A percentile compares a stretch with the other conserved stretches of the same genome.
These are phyloP conservation scores for Ypsolopha sequella DNA, from an alignment of 2,888 invertebrate genomes.

Conservation along the genomic window DNA sequence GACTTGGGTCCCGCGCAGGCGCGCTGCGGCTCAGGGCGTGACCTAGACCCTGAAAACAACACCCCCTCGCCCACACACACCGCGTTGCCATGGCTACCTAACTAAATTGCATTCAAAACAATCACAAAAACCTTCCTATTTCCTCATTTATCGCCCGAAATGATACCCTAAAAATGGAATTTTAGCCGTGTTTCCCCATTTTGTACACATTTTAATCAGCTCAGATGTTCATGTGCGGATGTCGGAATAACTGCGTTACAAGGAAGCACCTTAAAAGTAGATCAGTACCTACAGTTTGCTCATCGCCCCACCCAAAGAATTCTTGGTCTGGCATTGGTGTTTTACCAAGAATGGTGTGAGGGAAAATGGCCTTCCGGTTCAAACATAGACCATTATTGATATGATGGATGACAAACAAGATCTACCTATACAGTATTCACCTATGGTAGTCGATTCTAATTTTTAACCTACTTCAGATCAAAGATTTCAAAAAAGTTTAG, in stretches of 20 bases:
- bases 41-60: slow-evolving; percentile 69
- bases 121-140: slow-evolving; percentile 9
- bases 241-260: slow-evolving; percentile 15
- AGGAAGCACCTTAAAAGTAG: slow-evolving; percentile 30
- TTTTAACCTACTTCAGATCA: too few species aligned
- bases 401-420: background rate
- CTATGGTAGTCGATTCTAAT: too few species aligned
- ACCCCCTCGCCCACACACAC: slow-evolving; percentile 56
- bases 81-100: slow-evolving; percentile 44
- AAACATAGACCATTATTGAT: slow-evolving; percentile 27
- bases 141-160: too few species aligned
- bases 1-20: slow-evolving; percentile 46
- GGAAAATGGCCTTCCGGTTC: slow-evolving; percentile 27
- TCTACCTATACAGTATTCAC: too few species aligned
- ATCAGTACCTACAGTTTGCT: slow-evolving; percentile 26
- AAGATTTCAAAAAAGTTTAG: too few species aligned
- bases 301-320: slow-evolving; percentile 43
- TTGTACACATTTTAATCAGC: too few species aligned
- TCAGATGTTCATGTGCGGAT: too few species aligned
- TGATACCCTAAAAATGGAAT: too few species aligned
- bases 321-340: slow-evolving; percentile 45
- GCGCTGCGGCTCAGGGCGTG: slow-evolving; percentile 51
- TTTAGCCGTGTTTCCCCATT: too few species aligned
- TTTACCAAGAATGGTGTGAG: slow-evolving; percentile 34
- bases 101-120: slow-evolving; percentile 19